Percentiles rank a stretch among this genome's conserved stretches.
Evolutionary conservation across 1,140 invertebrate species (phyloP).

Genomic region (Meloidogyne chitwoodi): DNA sequence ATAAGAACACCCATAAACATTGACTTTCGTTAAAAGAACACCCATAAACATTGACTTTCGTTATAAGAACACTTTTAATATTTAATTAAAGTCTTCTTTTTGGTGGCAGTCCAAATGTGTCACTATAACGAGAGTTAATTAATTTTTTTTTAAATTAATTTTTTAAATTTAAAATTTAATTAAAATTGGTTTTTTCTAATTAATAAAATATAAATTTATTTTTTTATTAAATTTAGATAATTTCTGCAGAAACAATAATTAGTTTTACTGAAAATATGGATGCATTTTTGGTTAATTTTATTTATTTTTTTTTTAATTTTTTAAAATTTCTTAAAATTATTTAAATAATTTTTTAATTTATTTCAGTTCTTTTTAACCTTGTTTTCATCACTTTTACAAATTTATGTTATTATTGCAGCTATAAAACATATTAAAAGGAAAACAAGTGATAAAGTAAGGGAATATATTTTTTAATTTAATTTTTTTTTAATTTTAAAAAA

Average conservation of each 20-base stretch:
- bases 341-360: neutral
- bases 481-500: neutral
- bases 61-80: too few relatives aligned
- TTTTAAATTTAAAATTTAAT: too few relatives aligned
- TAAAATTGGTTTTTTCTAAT: too few relatives aligned
- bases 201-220: neutral
- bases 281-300: conserved; percentile 15
- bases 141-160: too few relatives aligned
- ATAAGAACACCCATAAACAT: too few relatives aligned
- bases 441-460: conserved; percentile 25
- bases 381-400: conserved; percentile 39
- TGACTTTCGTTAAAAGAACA: too few relatives aligned
- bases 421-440: conserved; percentile 38
- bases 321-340: neutral
- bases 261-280: conserved; percentile 36
- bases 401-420: conserved; percentile 37
- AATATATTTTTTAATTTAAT: neutral
- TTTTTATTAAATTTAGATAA: conserved; percentile 29
- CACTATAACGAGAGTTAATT: too few relatives aligned
- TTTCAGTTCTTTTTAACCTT: conserved; percentile 36
- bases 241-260: conserved; percentile 36
- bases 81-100: too few relatives aligned
- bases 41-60: too few relatives aligned
- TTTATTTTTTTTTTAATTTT: too few relatives aligned
- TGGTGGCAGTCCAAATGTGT: too few relatives aligned